Percentiles rank a stretch among this genome's conserved stretches.
phyloP scores from a whole-genome alignment of 2,888 invertebrate genomes.

The Shargacucullia verbasci region DNA sequence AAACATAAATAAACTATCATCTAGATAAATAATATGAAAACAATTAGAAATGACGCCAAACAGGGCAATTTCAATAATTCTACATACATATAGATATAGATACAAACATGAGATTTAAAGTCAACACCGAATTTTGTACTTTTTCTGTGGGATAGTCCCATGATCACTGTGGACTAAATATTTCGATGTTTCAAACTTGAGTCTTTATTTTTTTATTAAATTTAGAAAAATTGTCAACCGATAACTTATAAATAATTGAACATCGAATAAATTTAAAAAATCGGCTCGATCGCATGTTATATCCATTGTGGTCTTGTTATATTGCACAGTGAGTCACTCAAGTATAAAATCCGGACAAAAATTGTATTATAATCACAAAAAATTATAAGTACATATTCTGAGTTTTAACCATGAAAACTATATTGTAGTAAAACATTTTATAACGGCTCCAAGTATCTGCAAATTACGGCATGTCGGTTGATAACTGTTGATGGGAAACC shows the following conservation, averaged over 20 bases:
- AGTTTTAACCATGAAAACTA: slow-evolving; percentile 75
- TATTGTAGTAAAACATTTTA: slow-evolving; percentile 72
- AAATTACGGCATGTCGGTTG: slow-evolving; percentile 87
- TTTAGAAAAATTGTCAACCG: slow-evolving; percentile 87
- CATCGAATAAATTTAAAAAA: slow-evolving; percentile 67
- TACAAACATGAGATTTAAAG: slow-evolving; percentile 84
- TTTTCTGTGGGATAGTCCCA: slow-evolving; percentile 82
- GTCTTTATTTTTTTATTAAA: slow-evolving; percentile 75
- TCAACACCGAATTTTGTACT: slow-evolving; percentile 89
- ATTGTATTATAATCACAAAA: slow-evolving; percentile 57
- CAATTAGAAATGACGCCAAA: slow-evolving; percentile 80
- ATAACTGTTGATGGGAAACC: slow-evolving; percentile 85
- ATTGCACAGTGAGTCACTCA: slow-evolving; percentile 84
- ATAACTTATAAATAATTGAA: slow-evolving; percentile 80
- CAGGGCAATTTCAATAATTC: slow-evolving; percentile 82
- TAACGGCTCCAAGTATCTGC: slow-evolving; percentile 87
- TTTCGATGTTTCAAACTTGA: slow-evolving; percentile 88
- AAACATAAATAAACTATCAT: slow-evolving; percentile 84
- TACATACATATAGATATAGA: slow-evolving; percentile 80
- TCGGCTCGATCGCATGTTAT: slow-evolving; percentile 77
- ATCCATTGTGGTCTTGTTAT: slow-evolving; percentile 87
- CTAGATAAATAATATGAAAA: slow-evolving; percentile 81
- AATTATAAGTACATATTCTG: slow-evolving; percentile 61
- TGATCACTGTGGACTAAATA: slow-evolving; percentile 87
- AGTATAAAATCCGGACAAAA: slow-evolving; percentile 84